Conservation (phyloP, 1,140 invertebrate genomes). For the Meloidogyne exigua region DNA sequence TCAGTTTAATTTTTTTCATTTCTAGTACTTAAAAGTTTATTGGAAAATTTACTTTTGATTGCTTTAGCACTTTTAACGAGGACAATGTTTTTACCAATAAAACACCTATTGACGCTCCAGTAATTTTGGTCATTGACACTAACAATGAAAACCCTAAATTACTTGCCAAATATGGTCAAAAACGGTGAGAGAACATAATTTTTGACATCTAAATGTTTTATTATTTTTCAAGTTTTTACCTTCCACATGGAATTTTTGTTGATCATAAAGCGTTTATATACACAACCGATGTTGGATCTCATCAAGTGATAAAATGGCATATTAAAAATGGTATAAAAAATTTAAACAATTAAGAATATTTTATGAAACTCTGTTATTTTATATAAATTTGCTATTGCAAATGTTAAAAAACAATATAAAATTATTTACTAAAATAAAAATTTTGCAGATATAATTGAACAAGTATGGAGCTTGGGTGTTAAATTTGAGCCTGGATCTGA, state of each 20-base stretch:
- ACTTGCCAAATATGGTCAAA: slow-evolving; percentile 39
- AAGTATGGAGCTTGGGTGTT: slow-evolving; percentile 66
- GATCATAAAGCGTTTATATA: slow-evolving; percentile 77
- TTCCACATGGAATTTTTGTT: slow-evolving; percentile 87
- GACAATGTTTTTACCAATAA: slow-evolving; percentile 69
- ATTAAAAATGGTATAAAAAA: slow-evolving; percentile 6
- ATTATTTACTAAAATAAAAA: too few species aligned
- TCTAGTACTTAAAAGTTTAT: not conserved
- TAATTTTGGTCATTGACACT: slow-evolving; percentile 68
- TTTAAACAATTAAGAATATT: slow-evolving; percentile 1
- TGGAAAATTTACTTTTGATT: not conserved
- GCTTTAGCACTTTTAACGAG: slow-evolving; percentile 71
- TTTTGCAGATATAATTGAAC: slow-evolving; percentile 51
- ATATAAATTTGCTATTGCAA: too few species aligned
- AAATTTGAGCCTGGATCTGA: slow-evolving; percentile 75
- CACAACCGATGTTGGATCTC: slow-evolving; percentile 86
- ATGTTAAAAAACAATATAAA: too few species aligned
- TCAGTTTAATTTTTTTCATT: slow-evolving; percentile 37
- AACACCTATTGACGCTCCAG: slow-evolving; percentile 74
- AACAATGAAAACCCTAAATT: slow-evolving; percentile 32
- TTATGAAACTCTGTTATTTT: too few species aligned
- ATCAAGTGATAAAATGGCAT: slow-evolving; percentile 74
- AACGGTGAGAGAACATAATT: slow-evolving; percentile 51
- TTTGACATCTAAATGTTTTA: slow-evolving; percentile 29
- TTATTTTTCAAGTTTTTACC: slow-evolving; percentile 74